These are phyloP conservation scores for Liopterus haemorrhoidalis DNA, from an alignment of 2,888 invertebrate species.

Conservation along the genomic window DNA sequence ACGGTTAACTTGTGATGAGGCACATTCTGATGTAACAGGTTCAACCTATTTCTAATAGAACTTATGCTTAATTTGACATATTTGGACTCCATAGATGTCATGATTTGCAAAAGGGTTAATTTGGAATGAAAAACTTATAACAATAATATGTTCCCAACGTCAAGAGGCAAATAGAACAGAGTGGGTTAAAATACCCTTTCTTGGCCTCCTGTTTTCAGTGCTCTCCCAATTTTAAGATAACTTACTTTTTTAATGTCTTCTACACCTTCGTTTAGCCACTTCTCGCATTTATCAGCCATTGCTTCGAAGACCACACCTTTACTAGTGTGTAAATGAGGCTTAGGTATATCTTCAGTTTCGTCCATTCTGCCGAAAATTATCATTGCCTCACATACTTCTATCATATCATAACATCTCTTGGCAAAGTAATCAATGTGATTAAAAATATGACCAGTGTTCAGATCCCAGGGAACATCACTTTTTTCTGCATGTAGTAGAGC, in stretches of 20 bases:
- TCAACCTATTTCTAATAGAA: too few species aligned
- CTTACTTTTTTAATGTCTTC: conserved; percentile 51
- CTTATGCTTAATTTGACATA: too few species aligned
- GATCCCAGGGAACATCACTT: conserved; percentile 58
- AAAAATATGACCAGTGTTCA: conserved; percentile 76
- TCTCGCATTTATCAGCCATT: conserved; percentile 65
- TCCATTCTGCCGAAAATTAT: conserved; percentile 77
- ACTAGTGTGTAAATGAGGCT: conserved; percentile 72
- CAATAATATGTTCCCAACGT: too few species aligned
- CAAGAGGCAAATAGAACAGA: too few species aligned
- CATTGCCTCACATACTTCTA: conserved; percentile 85
- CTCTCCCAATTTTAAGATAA: too few species aligned
- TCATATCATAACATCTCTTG: conserved; percentile 75
- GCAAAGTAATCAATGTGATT: conserved; percentile 82
- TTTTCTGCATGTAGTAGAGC: conserved; percentile 53
- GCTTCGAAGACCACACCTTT: conserved; percentile 61
- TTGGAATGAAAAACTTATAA: too few species aligned
- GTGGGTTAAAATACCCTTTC: too few species aligned
- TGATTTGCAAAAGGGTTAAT: too few species aligned
- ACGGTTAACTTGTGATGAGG: too few species aligned
- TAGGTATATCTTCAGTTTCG: conserved; percentile 62
- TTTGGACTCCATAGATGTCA: too few species aligned
- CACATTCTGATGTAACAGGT: too few species aligned
- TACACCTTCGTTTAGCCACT: conserved; percentile 63
- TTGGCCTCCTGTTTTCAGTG: too few species aligned